Percentiles rank a stretch among this genome's conserved stretches.
These are phyloP conservation scores for Caranx ignobilis DNA, from an alignment of 2,113 vertebrate genomes.

Conservation along the genomic window DNA sequence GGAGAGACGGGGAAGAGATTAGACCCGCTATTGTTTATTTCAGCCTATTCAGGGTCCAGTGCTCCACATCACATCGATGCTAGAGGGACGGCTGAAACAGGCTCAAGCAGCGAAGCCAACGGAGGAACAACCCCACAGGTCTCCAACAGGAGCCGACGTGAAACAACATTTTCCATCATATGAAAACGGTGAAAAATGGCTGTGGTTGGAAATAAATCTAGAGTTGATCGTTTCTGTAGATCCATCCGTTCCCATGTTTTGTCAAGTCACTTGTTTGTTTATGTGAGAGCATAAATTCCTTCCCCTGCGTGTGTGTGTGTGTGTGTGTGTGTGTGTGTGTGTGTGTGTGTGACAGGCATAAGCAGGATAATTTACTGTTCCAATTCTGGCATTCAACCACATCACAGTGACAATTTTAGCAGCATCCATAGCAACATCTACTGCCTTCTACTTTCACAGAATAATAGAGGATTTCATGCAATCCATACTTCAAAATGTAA, in stretches of 20 bases:
- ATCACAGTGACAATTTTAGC: conserved; percentile 44
- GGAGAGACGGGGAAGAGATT: background rate
- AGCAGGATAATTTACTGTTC: conserved; percentile 44
- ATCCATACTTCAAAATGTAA: conserved; percentile 38
- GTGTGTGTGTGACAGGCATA: conserved; percentile 37
- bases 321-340: no score
- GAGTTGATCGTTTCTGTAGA: background rate
- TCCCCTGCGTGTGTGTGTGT: background rate
- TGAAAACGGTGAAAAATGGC: conserved; percentile 17
- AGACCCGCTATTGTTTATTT: conserved; percentile 22
- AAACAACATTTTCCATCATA: conserved; percentile 11
- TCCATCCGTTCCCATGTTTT: conserved; percentile 39
- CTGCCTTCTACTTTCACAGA: conserved; percentile 23
- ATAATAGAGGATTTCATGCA: conserved; percentile 11
- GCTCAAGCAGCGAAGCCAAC: conserved; percentile 2
- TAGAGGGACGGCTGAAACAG: conserved; percentile 4
- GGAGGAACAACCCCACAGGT: background rate
- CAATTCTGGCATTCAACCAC: conserved; percentile 46
- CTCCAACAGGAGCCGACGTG: background rate
- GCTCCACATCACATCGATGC: conserved; percentile 1
- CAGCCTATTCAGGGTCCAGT: conserved; percentile 17
- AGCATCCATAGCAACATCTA: conserved; percentile 27
- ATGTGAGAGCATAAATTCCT: conserved; percentile 36
- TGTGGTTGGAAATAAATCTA: background rate
- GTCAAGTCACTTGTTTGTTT: conserved; percentile 45